Evolutionary conservation across 2,888 invertebrate genomes (phyloP).

Genomic region (Catocala fraxini): DNA sequence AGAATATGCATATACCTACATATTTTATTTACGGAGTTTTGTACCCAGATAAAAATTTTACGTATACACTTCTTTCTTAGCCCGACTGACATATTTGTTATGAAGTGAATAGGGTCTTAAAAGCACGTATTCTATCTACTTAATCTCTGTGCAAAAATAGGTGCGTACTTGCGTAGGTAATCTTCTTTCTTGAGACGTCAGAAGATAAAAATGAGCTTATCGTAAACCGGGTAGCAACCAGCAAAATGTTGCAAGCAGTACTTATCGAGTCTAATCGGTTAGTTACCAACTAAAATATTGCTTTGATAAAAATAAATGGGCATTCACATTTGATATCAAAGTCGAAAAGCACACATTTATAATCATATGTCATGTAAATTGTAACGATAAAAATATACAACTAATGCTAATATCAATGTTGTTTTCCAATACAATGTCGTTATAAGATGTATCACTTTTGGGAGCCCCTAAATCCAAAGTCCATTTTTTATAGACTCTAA

Average conservation of each 20-base stretch:
- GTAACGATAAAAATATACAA: not conserved
- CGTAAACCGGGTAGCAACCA: constrained; percentile 38
- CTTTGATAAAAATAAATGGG: not conserved
- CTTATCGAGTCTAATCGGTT: not conserved
- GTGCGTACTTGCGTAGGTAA: not conserved
- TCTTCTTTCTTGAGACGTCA: constrained; percentile 28
- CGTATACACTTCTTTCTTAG: too few species aligned
- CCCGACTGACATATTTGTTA: too few species aligned
- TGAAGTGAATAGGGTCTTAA: too few species aligned
- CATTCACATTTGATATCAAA: not conserved
- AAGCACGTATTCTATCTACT: not conserved
- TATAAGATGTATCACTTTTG: constrained; percentile 2
- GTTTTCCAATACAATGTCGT: not conserved
- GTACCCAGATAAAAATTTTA: too few species aligned
- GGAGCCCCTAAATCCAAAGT: constrained; percentile 36
- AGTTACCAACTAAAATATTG: not conserved
- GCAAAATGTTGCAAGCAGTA: constrained; percentile 8
- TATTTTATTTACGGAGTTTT: too few species aligned
- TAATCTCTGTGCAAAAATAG: not conserved
- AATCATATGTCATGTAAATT: too few species aligned
- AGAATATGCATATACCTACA: not conserved
- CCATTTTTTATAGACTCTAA: constrained; percentile 18
- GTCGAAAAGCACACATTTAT: not conserved
- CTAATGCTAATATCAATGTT: not conserved
- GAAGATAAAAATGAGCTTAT: constrained; percentile 31